phyloP scores from a whole-genome alignment of 2,797 vertebrate species.

The Anniella stebbinsi region DNA sequence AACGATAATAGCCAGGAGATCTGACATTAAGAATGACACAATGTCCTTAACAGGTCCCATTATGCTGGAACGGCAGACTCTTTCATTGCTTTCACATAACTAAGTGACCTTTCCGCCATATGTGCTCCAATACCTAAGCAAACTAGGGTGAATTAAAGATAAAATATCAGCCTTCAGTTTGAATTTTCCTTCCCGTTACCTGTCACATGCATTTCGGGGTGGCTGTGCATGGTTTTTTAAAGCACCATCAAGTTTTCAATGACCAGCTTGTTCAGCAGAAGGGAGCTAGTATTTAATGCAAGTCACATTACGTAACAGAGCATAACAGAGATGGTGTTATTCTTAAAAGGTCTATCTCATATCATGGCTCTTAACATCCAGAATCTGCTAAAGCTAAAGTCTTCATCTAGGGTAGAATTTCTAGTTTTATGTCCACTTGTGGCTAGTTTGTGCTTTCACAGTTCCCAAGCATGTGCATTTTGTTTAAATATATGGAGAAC shows the following conservation, averaged over 20 bases:
- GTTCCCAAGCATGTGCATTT: neutral
- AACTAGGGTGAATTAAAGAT: constrained; percentile 54
- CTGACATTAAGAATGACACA: constrained; percentile 51
- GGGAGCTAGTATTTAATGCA: constrained; percentile 38
- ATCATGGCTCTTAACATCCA: neutral
- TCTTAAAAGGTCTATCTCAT: neutral
- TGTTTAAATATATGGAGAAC: neutral
- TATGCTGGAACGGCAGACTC: constrained; percentile 39
- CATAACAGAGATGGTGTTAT: constrained; percentile 8
- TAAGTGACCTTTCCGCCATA: constrained; percentile 41
- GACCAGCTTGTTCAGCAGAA: constrained; percentile 32
- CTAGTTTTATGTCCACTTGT: neutral
- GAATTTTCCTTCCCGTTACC: constrained; percentile 40
- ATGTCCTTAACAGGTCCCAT: constrained; percentile 55
- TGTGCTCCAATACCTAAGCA: constrained; percentile 48
- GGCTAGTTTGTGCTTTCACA: neutral
- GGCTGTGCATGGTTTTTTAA: constrained; percentile 35
- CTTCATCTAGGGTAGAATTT: neutral
- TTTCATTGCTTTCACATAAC: constrained; percentile 55
- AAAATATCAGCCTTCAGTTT: constrained; percentile 54
- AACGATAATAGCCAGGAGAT: constrained; percentile 48
- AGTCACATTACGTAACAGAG: neutral
- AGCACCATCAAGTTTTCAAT: constrained; percentile 44
- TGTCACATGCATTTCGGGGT: neutral
- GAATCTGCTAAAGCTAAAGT: neutral